phyloP scores from a whole-genome alignment of 2,113 vertebrate species.

The Pseudorasbora parva region DNA sequence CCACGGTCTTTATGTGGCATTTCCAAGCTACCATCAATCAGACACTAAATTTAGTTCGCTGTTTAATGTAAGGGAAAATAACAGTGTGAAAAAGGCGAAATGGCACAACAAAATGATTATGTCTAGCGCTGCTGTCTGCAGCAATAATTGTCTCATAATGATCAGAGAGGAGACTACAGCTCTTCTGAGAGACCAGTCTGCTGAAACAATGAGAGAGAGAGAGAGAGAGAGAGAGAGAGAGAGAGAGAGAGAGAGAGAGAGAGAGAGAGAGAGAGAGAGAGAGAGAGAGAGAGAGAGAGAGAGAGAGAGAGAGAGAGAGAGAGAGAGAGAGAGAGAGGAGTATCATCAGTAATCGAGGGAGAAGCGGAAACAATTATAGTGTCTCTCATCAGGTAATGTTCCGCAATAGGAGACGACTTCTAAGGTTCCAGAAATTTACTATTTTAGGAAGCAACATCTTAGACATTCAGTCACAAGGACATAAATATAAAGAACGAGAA shows the following conservation, averaged over 20 bases:
- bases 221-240: neutral
- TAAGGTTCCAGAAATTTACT: conserved; percentile 23
- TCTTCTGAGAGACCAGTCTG: neutral
- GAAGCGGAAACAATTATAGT: conserved; percentile 34
- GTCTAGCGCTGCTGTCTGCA: conserved; percentile 33
- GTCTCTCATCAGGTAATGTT: conserved; percentile 41
- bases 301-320: neutral
- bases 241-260: neutral
- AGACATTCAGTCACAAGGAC: neutral
- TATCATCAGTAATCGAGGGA: neutral
- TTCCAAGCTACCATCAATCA: neutral
- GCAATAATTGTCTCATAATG: conserved; percentile 52
- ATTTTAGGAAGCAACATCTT: conserved; percentile 45
- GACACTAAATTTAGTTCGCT: neutral
- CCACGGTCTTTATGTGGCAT: neutral
- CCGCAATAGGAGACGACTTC: conserved; percentile 29
- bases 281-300: neutral
- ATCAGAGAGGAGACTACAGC: conserved; percentile 33
- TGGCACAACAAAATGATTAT: conserved; percentile 42
- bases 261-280: neutral
- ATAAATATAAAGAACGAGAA: neutral
- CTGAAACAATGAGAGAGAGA: neutral
- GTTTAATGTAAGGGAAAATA: conserved; percentile 36
- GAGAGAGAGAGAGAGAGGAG: neutral
- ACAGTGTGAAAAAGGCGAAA: conserved; percentile 42